Conservation (phyloP, 2,797 vertebrate genomes). For the Schizothorax lantsangensis region DNA sequence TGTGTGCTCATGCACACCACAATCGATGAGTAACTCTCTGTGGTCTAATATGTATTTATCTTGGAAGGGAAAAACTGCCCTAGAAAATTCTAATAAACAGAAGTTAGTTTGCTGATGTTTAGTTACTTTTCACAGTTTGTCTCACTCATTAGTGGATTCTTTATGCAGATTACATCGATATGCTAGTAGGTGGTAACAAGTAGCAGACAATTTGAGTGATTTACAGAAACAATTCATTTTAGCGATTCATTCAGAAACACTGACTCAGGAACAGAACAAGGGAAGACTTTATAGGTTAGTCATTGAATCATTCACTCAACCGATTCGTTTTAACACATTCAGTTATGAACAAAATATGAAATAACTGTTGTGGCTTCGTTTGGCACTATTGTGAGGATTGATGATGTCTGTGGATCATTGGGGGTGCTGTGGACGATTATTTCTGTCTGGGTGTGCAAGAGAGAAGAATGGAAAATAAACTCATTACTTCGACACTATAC, state of each 20-base stretch:
- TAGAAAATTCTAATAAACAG: no score
- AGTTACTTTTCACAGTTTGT: neutral
- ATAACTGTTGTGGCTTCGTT: neutral
- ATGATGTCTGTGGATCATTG: neutral
- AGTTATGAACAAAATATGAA: neutral
- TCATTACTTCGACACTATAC: neutral
- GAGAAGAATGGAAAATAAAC: neutral
- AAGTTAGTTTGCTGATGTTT: neutral
- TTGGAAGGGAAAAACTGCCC: neutral
- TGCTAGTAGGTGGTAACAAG: neutral
- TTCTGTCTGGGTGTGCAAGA: neutral
- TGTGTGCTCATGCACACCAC: conserved; percentile 22
- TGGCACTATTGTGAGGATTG: neutral
- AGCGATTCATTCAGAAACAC: neutral
- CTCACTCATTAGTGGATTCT: neutral
- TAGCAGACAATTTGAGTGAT: neutral
- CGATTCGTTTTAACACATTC: neutral
- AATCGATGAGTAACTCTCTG: conserved; percentile 14
- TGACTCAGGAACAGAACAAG: neutral
- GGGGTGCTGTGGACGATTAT: neutral
- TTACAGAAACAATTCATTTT: neutral
- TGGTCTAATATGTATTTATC: conserved; percentile 4
- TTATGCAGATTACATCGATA: neutral
- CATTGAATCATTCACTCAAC: neutral
- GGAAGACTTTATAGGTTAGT: neutral